These are phyloP conservation scores for Lutraria rhynchaena DNA, from an alignment of 1,140 invertebrate genomes.

Conservation along the genomic window DNA sequence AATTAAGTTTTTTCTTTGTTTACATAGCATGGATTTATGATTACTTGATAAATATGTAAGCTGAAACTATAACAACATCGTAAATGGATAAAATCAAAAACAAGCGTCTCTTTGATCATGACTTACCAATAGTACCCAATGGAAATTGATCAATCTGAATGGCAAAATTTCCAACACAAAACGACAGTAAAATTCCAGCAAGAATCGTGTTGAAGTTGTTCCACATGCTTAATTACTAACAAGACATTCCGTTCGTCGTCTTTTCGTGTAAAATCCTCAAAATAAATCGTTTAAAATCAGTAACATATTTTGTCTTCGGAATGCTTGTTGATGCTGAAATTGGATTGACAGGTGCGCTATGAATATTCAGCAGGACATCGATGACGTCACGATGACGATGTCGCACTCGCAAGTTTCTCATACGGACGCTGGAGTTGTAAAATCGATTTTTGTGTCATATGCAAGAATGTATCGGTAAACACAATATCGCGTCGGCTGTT, in stretches of 20 bases:
- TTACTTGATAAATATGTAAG: too few species aligned
- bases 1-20: too few species aligned
- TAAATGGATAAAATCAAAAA: conserved; percentile 11
- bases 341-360: conserved; percentile 51
- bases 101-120: conserved; percentile 50
- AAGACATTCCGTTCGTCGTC: conserved; percentile 5
- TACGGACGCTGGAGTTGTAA: conserved; percentile 5
- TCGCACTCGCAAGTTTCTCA: conserved; percentile 20
- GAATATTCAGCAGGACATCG: conserved; percentile 51
- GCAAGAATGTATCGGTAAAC: conserved; percentile 42
- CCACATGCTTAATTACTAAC: conserved; percentile 52
- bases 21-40: too few species aligned
- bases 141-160: conserved; percentile 50
- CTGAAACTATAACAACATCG: too few species aligned
- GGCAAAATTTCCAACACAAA: conserved; percentile 31
- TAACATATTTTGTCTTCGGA: conserved; percentile 48
- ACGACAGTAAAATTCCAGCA: conserved; percentile 52
- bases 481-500: not conserved
- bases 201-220: conserved; percentile 49
- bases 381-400: conserved; percentile 55
- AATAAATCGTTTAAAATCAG: conserved; percentile 22
- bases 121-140: conserved; percentile 57
- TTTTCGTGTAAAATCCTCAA: not conserved
- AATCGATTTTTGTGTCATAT: conserved; percentile 33
- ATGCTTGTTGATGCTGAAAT: conserved; percentile 51